These are phyloP conservation scores for Apotomis capreana DNA, from an alignment of 2,888 invertebrate species.

Conservation along the genomic window DNA sequence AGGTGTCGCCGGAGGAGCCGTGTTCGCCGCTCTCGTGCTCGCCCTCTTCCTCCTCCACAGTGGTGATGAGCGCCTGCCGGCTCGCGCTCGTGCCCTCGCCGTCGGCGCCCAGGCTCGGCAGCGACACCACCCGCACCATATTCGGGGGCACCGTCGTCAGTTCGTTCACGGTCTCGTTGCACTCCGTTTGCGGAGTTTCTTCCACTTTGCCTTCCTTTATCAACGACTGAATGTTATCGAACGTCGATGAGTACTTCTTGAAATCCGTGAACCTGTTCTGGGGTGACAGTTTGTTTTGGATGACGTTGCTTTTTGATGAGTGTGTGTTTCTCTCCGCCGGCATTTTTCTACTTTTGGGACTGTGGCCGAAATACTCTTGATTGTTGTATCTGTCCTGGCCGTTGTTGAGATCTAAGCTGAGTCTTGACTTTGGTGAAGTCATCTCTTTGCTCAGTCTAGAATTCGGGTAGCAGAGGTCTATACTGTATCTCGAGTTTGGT, in stretches of 20 bases:
- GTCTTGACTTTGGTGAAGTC: constrained; percentile 84
- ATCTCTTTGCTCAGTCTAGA: constrained; percentile 83
- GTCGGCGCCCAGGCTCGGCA: constrained; percentile 85
- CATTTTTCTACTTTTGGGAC: constrained; percentile 77
- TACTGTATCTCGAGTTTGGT: constrained; percentile 86
- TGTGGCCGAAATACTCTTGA: constrained; percentile 76
- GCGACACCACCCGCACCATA: constrained; percentile 87
- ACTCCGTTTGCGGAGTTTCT: constrained; percentile 77
- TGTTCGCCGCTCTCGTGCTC: constrained; percentile 86
- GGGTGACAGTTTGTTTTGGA: constrained; percentile 79
- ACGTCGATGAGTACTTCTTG: constrained; percentile 89
- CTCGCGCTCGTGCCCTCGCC: constrained; percentile 70
- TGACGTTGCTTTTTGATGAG: constrained; percentile 60
- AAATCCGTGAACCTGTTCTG: constrained; percentile 84
- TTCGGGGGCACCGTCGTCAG: constrained; percentile 85
- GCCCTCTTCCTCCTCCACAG: constrained; percentile 87
- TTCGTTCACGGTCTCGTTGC: constrained; percentile 84
- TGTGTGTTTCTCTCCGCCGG: constrained; percentile 64
- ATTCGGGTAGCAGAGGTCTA: constrained; percentile 86
- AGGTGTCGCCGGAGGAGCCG: constrained; percentile 84
- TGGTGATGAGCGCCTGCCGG: constrained; percentile 86
- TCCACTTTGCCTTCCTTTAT: constrained; percentile 88
- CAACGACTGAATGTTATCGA: constrained; percentile 89
- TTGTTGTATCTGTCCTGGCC: constrained; percentile 75
- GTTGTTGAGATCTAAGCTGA: constrained; percentile 85